Evolutionary conservation across 2,888 invertebrate species (phyloP), one percentile per base, ranked within the genome.

Genomic region (Ligdia adustata): DNA sequence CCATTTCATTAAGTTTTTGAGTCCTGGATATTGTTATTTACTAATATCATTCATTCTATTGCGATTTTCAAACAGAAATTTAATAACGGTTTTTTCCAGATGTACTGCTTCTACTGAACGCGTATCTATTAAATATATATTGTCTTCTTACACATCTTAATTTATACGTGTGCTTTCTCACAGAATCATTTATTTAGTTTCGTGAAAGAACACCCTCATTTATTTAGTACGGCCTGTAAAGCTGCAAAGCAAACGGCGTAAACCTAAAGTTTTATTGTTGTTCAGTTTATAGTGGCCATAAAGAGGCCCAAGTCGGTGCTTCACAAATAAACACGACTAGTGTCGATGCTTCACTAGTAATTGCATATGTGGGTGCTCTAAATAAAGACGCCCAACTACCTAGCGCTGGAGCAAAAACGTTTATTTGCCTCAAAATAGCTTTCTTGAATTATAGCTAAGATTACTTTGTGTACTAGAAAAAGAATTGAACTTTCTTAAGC

Each of bases 251-350:
- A 62, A 67, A 64, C 51, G 59, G 60, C 56, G 66, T 70, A 72
- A 72, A 74, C 66, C 75, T 70, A 69, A 77, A 77, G 72, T 79
- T 80, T 78, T 78, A 79, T 67, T 42, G 57, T 57, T 62, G 64
- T 63, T 63, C 70, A 58, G 69, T 79, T 79, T 79, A 80, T 74
- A 66, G 69, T 57, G 51, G 66, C 64, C 52, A 63, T 79, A 78
- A 79, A 78, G 62, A 52, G 60, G 48, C 56, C 64, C 64, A 55
- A 64, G 69, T 67, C 48, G 63, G 62, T 60, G 62, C 66, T 72
- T 62, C 54, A 60, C 70, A 67, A 72, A 73, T 76, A 76, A 74
- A 74, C 69, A 65, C 57, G 48, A 58, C 28, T 42, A 55, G 45
- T 47, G 57, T 55, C 37, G 54, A 40, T 54, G 60, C 55, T 60